A percentile compares a stretch with the other conserved stretches of the same genome.
Evolutionary conservation across 1,140 invertebrate species (phyloP).

Genomic region (Drosophila novamexicana): DNA sequence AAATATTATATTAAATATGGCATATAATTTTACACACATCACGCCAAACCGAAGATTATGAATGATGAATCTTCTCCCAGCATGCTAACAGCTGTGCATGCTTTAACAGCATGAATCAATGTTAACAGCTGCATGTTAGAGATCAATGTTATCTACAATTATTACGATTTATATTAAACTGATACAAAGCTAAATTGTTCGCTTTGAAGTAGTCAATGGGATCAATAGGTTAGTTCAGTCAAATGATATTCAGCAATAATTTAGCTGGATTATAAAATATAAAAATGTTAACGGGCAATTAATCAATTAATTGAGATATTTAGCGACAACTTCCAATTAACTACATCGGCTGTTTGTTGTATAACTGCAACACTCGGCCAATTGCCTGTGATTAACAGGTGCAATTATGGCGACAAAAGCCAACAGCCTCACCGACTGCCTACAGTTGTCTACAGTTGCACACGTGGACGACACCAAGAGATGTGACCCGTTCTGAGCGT

Average conservation of each 20-base stretch:
- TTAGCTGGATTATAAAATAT: background rate
- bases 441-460: constrained; percentile 19
- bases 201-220: background rate
- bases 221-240: background rate
- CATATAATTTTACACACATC: too few species aligned
- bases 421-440: background rate
- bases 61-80: background rate
- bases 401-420: constrained; percentile 26
- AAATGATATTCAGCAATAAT: background rate
- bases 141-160: constrained; percentile 1
- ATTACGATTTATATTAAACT: background rate
- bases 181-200: too few species aligned
- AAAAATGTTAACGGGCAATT: constrained; percentile 7
- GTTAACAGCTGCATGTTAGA: constrained; percentile 1
- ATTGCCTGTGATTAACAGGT: constrained; percentile 6
- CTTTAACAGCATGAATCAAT: background rate
- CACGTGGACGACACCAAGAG: background rate
- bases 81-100: background rate
- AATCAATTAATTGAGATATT: constrained; percentile 40
- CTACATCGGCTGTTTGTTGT: constrained; percentile 1
- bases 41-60: too few species aligned
- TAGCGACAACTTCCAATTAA: constrained; percentile 7
- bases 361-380: background rate
- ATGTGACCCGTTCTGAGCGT: too few species aligned
- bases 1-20: too few species aligned